phyloP scores from a whole-genome alignment of 2,113 vertebrate genomes.

The Ifrita kowaldi region DNA sequence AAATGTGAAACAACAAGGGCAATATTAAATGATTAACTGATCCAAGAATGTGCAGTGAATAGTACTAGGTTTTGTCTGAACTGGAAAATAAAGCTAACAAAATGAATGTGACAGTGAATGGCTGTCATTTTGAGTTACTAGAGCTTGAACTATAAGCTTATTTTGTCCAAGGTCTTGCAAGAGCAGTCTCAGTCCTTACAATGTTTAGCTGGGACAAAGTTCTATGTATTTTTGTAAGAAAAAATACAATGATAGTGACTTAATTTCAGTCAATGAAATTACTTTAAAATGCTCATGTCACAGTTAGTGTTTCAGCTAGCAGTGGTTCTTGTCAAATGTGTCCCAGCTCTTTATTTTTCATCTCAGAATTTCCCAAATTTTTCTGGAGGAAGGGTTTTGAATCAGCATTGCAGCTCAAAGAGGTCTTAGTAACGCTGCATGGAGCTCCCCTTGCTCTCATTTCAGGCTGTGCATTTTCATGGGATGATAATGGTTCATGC shows the following conservation, averaged over 20 bases:
- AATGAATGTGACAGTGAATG: neutral
- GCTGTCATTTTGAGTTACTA: neutral
- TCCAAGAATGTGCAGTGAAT: neutral
- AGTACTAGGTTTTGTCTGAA: neutral
- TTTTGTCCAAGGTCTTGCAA: neutral
- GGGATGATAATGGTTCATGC: neutral
- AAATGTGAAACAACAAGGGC: neutral
- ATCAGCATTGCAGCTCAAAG: neutral
- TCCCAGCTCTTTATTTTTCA: neutral
- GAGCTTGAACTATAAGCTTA: neutral
- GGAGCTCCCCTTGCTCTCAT: neutral
- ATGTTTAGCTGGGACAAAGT: neutral
- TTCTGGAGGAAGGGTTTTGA: neutral
- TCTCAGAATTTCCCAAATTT: neutral
- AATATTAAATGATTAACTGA: slow-evolving; percentile 29
- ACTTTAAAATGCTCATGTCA: neutral
- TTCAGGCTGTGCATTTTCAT: neutral
- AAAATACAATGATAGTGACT: neutral
- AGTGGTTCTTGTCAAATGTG: neutral
- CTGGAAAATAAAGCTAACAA: neutral
- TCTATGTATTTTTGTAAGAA: neutral
- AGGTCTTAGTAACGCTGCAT: neutral
- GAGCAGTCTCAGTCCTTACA: neutral
- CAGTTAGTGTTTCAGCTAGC: neutral
- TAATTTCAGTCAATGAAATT: neutral